These are phyloP conservation scores for Cotesia congregata DNA, from an alignment of 2,888 invertebrate genomes.

Conservation along the genomic window DNA sequence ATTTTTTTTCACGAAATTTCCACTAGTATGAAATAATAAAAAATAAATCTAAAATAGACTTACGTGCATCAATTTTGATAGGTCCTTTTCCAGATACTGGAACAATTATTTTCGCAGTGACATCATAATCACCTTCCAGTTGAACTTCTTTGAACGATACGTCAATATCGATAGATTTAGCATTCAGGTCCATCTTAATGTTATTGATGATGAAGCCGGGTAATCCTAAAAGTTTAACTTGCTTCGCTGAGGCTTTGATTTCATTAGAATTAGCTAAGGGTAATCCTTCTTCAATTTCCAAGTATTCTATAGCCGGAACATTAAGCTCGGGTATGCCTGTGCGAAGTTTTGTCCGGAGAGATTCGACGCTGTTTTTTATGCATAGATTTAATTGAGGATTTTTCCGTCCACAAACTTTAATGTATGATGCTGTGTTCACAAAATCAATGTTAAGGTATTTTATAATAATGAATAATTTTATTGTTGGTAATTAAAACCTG, in stretches of 20 bases:
- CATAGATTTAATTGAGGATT: conserved; percentile 61
- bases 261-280: conserved; percentile 52
- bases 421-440: conserved; percentile 57
- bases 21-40: not conserved
- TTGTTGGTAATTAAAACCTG: not conserved
- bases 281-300: conserved; percentile 53
- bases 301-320: conserved; percentile 59
- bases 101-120: conserved; percentile 58
- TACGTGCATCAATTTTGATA: conserved; percentile 55
- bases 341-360: conserved; percentile 47
- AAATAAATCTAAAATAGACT: conserved; percentile 19
- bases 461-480: not conserved
- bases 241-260: conserved; percentile 53
- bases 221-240: conserved; percentile 57
- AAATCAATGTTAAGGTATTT: conserved; percentile 3
- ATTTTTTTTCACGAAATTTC: not conserved
- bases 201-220: conserved; percentile 45
- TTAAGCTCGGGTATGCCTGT: conserved; percentile 62
- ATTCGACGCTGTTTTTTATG: conserved; percentile 52
- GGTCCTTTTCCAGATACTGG: conserved; percentile 59
- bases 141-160: conserved; percentile 46
- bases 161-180: conserved; percentile 46
- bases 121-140: conserved; percentile 57
- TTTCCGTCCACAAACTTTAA: conserved; percentile 59
- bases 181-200: conserved; percentile 52